phyloP scores from a whole-genome alignment of 2,888 invertebrate species.

The Spilarctia lutea region DNA sequence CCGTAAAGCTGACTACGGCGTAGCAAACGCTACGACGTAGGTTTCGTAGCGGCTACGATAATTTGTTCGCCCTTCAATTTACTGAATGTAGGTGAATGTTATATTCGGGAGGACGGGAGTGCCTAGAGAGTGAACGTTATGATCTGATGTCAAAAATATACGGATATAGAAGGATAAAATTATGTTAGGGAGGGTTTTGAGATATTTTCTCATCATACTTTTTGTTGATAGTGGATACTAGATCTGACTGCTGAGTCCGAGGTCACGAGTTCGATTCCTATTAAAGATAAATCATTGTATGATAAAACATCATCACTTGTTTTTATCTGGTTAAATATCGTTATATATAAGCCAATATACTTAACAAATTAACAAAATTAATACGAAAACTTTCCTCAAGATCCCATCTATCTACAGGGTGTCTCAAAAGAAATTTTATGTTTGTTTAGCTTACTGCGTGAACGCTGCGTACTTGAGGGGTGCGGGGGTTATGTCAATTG shows the following conservation, averaged over 20 bases:
- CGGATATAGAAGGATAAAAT: not conserved
- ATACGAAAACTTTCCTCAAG: no score
- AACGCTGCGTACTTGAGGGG: no score
- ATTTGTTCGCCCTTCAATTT: not conserved
- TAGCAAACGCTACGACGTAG: conserved; percentile 29
- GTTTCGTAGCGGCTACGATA: not conserved
- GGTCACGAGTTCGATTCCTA: no score
- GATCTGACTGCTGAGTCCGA: not conserved
- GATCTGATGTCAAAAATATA: not conserved
- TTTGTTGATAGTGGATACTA: not conserved
- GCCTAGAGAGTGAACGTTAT: not conserved
- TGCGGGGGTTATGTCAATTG: no score
- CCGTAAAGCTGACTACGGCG: conserved; percentile 16
- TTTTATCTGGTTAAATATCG: no score
- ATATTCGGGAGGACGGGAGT: not conserved
- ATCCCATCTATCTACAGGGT: no score
- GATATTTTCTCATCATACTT: not conserved
- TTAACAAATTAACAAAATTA: no score
- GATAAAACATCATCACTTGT: no score
- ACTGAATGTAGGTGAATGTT: not conserved
- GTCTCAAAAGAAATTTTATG: no score
- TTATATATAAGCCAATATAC: no score
- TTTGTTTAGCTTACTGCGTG: no score
- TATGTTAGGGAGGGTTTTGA: not conserved
- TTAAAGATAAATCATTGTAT: no score